phyloP scores from a whole-genome alignment of 2,113 vertebrate species.

The Hemicordylus capensis region DNA sequence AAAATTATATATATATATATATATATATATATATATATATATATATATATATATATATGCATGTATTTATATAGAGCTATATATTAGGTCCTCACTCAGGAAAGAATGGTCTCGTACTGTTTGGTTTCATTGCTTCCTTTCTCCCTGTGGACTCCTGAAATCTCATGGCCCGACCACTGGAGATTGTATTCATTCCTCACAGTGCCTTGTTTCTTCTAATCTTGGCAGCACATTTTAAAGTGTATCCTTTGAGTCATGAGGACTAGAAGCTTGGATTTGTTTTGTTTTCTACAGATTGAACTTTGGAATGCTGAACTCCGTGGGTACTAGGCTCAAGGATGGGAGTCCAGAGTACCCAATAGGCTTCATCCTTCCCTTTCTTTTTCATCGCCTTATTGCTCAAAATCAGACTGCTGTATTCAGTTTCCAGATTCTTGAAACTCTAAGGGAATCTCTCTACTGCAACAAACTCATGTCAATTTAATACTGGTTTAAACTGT shows the following conservation, averaged over 20 bases:
- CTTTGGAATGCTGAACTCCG: neutral
- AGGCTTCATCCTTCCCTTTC: neutral
- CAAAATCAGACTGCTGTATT: neutral
- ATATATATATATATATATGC: constrained; percentile 11
- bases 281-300: neutral
- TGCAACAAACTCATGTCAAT: neutral
- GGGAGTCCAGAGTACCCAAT: neutral
- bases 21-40: neutral
- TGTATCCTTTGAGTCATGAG: neutral
- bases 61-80: neutral
- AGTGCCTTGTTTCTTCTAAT: too few species aligned
- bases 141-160: neutral
- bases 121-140: neutral
- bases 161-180: neutral
- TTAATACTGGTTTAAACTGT: neutral
- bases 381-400: constrained; percentile 34
- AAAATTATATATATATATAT: constrained; percentile 27
- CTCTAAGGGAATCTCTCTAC: neutral
- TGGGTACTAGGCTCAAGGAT: neutral
- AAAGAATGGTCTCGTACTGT: neutral
- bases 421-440: neutral
- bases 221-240: neutral
- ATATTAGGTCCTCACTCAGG: constrained; percentile 10
- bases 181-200: neutral
- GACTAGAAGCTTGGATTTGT: neutral